A percentile compares a stretch with the other conserved stretches of the same genome.
These are phyloP conservation scores for Anguilla marmorata DNA, from an alignment of 2,797 vertebrate genomes.

Conservation along the genomic window DNA sequence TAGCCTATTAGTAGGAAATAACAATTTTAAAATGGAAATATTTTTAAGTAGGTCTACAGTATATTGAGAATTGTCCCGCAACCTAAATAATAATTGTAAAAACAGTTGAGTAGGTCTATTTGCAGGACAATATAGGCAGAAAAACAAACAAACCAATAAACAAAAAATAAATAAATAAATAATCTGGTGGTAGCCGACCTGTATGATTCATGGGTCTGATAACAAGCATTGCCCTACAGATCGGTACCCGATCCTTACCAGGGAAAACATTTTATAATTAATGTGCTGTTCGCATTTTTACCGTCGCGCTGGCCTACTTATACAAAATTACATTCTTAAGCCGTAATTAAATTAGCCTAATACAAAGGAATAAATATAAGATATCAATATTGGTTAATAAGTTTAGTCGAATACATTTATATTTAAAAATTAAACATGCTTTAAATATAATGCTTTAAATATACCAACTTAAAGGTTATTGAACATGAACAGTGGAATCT, in stretches of 20 bases:
- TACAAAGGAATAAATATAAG: background rate
- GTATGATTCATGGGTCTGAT: background rate
- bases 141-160: too few relatives aligned
- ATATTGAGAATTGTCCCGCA: too few relatives aligned
- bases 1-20: too few relatives aligned
- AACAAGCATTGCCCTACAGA: background rate
- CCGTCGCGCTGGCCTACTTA: background rate
- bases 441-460: too few relatives aligned
- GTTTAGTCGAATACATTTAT: background rate
- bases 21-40: too few relatives aligned
- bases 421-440: background rate
- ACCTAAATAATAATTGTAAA: too few relatives aligned
- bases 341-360: background rate
- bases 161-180: too few relatives aligned
- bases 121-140: too few relatives aligned
- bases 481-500: background rate
- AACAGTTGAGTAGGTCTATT: too few relatives aligned
- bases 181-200: background rate
- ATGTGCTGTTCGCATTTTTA: constrained; percentile 20
- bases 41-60: too few relatives aligned
- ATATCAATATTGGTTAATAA: background rate
- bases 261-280: constrained; percentile 11
- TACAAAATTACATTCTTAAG: background rate
- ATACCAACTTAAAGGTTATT: background rate
- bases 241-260: background rate